Evolutionary conservation across 2,888 invertebrate genomes (phyloP).

Genomic region (Aphidius colemani): DNA sequence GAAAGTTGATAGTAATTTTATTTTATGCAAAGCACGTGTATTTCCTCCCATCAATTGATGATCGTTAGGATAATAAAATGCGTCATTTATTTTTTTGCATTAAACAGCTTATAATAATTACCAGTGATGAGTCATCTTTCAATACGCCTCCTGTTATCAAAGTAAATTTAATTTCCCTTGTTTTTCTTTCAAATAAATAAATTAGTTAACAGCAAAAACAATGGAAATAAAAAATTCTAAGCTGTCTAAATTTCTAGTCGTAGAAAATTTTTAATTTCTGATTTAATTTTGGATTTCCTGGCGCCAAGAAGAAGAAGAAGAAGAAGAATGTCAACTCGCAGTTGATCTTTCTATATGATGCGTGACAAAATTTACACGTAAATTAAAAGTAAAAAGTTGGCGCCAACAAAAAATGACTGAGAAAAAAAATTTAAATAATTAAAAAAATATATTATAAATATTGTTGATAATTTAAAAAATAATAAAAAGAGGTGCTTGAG

Average conservation of each 20-base stretch:
- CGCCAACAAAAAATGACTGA: neutral
- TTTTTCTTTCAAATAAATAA: neutral
- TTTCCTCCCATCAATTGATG: slow-evolving; percentile 17
- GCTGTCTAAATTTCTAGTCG: no score
- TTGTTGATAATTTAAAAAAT: no score
- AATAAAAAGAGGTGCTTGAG: no score
- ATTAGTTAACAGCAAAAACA: no score
- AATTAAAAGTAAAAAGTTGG: no score
- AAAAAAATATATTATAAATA: no score
- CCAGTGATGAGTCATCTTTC: slow-evolving; percentile 12
- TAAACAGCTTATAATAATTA: neutral
- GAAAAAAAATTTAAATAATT: neutral
- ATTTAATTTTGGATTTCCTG: neutral
- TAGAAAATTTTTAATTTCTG: neutral
- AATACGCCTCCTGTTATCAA: slow-evolving; percentile 13
- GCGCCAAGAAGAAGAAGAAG: neutral
- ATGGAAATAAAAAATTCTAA: neutral
- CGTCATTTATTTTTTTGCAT: slow-evolving; percentile 9
- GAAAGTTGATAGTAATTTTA: neutral
- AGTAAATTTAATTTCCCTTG: neutral
- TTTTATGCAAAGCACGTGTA: slow-evolving; percentile 2
- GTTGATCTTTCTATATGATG: no score
- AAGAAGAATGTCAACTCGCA: no score
- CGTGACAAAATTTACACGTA: no score
- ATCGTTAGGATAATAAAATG: slow-evolving; percentile 13